phyloP scores from a whole-genome alignment of 2,888 invertebrate species.

The Hypercompe scribonia region DNA sequence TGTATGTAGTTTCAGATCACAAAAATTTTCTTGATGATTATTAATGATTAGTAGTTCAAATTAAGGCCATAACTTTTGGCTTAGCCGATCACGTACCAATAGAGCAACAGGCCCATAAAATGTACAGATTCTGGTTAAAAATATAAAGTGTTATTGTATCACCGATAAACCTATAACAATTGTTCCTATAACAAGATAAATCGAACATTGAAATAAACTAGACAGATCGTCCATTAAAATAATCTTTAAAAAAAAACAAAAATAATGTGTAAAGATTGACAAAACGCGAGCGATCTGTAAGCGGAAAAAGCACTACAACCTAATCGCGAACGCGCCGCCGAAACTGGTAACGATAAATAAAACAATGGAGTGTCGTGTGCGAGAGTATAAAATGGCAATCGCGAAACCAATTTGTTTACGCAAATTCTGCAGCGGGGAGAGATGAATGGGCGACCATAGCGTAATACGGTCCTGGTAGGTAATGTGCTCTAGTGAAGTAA shows the following conservation, averaged over 20 bases:
- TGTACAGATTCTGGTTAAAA: too few species aligned
- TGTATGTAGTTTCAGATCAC: too few species aligned
- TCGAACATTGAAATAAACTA: conserved; percentile 3
- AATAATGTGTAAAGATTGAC: conserved; percentile 74
- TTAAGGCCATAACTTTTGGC: background rate
- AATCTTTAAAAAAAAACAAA: conserved; percentile 29
- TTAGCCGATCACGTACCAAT: background rate
- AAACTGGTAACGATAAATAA: conserved; percentile 86
- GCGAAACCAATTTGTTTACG: conserved; percentile 87
- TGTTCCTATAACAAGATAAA: background rate
- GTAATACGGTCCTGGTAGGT: conserved; percentile 80
- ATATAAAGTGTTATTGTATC: background rate
- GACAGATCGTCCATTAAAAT: conserved; percentile 14
- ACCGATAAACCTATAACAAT: background rate
- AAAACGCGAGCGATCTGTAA: conserved; percentile 79
- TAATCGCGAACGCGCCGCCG: conserved; percentile 83
- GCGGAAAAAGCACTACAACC: conserved; percentile 83
- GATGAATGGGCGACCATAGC: conserved; percentile 86
- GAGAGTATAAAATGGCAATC: conserved; percentile 87
- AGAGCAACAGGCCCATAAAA: too few species aligned
- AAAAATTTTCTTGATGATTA: too few species aligned
- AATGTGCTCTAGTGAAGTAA: conserved; percentile 68
- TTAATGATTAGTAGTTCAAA: background rate
- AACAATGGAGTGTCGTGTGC: conserved; percentile 84
- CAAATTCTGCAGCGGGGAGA: conserved; percentile 85